Conservation (phyloP, 2,113 vertebrate genomes). For the Python bivittatus region DNA sequence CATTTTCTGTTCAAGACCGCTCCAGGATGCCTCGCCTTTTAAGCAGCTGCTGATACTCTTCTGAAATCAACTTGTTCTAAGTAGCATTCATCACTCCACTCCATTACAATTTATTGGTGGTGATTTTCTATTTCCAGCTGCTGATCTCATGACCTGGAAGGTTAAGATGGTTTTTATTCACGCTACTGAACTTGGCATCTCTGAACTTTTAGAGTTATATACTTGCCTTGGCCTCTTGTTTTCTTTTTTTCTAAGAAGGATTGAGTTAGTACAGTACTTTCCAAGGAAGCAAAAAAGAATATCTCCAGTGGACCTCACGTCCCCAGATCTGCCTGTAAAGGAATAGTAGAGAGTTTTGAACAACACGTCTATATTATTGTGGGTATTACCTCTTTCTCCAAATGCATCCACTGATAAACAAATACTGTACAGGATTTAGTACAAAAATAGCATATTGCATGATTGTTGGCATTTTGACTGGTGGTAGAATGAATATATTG, state of each 20-base stretch:
- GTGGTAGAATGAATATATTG: background rate
- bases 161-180: slow-evolving; percentile 68
- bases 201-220: slow-evolving; percentile 52
- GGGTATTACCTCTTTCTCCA: background rate
- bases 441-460: background rate
- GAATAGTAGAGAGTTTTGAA: background rate
- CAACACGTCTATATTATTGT: background rate
- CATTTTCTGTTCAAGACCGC: slow-evolving; percentile 21
- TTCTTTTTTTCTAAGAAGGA: slow-evolving; percentile 4
- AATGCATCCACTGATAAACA: background rate
- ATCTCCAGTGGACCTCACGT: background rate
- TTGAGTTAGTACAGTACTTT: slow-evolving; percentile 37
- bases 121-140: slow-evolving; percentile 70
- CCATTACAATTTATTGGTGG: slow-evolving; percentile 66
- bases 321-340: slow-evolving; percentile 13
- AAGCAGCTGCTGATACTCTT: slow-evolving; percentile 58
- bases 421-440: background rate
- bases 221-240: slow-evolving; percentile 19
- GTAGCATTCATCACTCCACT: slow-evolving; percentile 68
- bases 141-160: slow-evolving; percentile 62
- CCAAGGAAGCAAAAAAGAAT: slow-evolving; percentile 39
- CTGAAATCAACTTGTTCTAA: slow-evolving; percentile 68
- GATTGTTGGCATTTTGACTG: background rate
- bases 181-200: slow-evolving; percentile 72
- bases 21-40: slow-evolving; percentile 50